Conservation (phyloP, 2,113 vertebrate genomes). For the Crocuta crocuta region DNA sequence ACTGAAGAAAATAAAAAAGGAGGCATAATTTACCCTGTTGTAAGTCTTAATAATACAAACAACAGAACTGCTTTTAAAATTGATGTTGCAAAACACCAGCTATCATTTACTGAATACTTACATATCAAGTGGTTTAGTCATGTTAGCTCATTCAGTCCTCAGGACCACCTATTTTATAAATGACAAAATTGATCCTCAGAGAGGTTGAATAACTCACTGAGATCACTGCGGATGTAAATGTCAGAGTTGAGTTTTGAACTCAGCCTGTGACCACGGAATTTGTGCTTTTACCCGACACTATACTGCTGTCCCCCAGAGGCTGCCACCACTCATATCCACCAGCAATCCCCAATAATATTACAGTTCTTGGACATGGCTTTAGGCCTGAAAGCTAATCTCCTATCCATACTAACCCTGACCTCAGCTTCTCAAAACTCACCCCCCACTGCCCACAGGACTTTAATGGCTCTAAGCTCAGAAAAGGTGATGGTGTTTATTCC, state of each 20-base stretch:
- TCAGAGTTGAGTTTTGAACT: background rate
- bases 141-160: background rate
- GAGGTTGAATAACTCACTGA: background rate
- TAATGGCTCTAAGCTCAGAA: background rate
- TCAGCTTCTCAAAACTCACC: background rate
- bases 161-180: background rate
- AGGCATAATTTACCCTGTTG: background rate
- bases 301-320: background rate
- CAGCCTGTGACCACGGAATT: background rate
- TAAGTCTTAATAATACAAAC: constrained; percentile 22
- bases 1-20: background rate
- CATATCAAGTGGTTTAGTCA: background rate
- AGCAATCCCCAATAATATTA: background rate
- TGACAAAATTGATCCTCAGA: background rate
- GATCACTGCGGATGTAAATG: background rate
- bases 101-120: background rate
- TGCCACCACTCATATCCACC: background rate
- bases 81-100: background rate
- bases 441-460: background rate
- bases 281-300: background rate
- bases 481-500: background rate
- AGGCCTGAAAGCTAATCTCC: background rate
- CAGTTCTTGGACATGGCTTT: background rate
- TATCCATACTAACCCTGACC: background rate
- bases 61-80: background rate